Percentiles rank a stretch among this genome's conserved stretches.
These are phyloP conservation scores for Leptinotarsa lineolata DNA, from an alignment of 1,140 invertebrate species.

Conservation along the genomic window DNA sequence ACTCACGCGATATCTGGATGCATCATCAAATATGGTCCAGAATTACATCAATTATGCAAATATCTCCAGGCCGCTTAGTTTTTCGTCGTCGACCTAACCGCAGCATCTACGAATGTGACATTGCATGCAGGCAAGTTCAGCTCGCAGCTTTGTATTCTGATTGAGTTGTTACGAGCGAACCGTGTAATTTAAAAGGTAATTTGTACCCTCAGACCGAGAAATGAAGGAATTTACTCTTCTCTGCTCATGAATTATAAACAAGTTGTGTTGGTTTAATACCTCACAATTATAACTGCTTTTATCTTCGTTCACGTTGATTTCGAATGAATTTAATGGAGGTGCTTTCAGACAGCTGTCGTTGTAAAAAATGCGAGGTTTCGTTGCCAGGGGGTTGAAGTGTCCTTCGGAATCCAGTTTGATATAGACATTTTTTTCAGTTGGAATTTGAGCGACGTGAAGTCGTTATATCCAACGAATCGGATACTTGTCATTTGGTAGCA, in stretches of 20 bases:
- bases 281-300: constrained; percentile 1
- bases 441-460: too few species aligned
- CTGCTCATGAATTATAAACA: constrained; percentile 6
- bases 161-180: not conserved
- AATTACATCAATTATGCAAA: too few species aligned
- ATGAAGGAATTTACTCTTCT: constrained; percentile 4
- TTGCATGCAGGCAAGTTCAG: not conserved
- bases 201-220: constrained; percentile 5
- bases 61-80: too few species aligned
- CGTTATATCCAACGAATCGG: too few species aligned
- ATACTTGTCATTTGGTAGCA: too few species aligned
- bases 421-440: too few species aligned
- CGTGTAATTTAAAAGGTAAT: constrained; percentile 6
- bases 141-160: constrained; percentile 2
- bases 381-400: too few species aligned
- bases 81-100: too few species aligned
- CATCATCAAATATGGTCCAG: too few species aligned
- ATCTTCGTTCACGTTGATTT: constrained; percentile 3
- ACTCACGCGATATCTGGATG: too few species aligned
- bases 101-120: too few species aligned
- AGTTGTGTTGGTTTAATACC: constrained; percentile 3
- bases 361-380: not conserved
- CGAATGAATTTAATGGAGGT: not conserved
- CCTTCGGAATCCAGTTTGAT: too few species aligned
- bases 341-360: not conserved